These are phyloP conservation scores for Sardinella longiceps DNA, from an alignment of 2,797 vertebrate species.

Conservation along the genomic window DNA sequence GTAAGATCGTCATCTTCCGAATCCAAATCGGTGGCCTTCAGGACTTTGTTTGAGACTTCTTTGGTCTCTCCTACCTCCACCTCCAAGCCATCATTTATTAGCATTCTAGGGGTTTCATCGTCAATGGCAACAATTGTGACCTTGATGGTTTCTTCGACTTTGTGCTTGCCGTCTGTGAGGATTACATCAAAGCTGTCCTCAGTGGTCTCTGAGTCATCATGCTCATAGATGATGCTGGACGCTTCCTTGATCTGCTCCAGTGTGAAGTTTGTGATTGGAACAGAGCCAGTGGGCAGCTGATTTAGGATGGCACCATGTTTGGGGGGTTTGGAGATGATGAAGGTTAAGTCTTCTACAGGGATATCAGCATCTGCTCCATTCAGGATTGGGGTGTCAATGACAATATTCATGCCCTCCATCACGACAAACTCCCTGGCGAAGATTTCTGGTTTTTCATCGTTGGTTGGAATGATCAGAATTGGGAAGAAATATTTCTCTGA, in stretches of 20 bases:
- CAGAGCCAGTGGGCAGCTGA: conserved; percentile 84
- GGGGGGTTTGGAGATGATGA: conserved; percentile 83
- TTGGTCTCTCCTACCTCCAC: conserved; percentile 88
- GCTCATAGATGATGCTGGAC: conserved; percentile 93
- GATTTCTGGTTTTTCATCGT: conserved; percentile 91
- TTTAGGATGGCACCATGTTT: conserved; percentile 86
- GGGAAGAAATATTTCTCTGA: conserved; percentile 87
- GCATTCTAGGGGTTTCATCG: conserved; percentile 92
- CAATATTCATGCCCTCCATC: conserved; percentile 94
- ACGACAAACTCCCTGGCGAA: conserved; percentile 88
- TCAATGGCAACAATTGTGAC: conserved; percentile 88
- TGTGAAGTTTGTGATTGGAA: conserved; percentile 84
- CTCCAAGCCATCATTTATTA: conserved; percentile 90
- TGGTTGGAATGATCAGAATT: conserved; percentile 83
- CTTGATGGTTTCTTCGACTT: conserved; percentile 74
- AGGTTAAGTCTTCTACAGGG: conserved; percentile 80
- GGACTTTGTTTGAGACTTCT: conserved; percentile 78
- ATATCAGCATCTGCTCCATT: conserved; percentile 85
- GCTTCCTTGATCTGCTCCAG: conserved; percentile 88
- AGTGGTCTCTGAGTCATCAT: conserved; percentile 92
- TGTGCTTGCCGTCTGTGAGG: conserved; percentile 87
- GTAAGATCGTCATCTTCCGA: conserved; percentile 86
- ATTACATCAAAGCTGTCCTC: conserved; percentile 88
- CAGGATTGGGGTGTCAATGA: conserved; percentile 86
- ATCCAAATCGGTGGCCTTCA: conserved; percentile 93